Evolutionary conservation across 2,888 invertebrate genomes (phyloP), one percentile per base, ranked within the genome.

Genomic region (Heteromurus nitidus): DNA sequence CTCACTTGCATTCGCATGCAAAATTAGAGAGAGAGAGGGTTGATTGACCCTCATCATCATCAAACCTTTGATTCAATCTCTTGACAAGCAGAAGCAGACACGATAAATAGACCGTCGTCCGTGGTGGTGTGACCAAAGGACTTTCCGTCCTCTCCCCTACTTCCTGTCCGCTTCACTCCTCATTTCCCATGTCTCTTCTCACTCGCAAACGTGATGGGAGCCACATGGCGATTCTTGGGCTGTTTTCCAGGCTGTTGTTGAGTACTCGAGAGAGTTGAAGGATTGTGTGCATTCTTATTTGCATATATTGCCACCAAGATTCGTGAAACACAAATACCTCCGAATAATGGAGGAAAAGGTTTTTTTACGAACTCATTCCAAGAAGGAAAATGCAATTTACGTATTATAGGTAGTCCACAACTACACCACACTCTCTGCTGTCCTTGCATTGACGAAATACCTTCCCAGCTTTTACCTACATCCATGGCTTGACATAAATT

Each of bases 21-120:
- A 13, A 47, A 47, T 13, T 3, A 26, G 20, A 55, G 18, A 62
- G 62, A 26, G 20, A 55, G 18, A 62, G 62, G 62, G 62, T 62
- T 62, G 30, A n/a, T 62, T 62, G 62, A 62, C 62, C 62, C 62
- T 62, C 62, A 22, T n/a, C n/a, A n/a, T n/a, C n/a, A n/a, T n/a
- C 18, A 31, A 31, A 62, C 30, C 16, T 30, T 62, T 31, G 31
- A 62, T 62, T 31, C 62, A 13, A n/a, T 16, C n/a, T 30, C 62
- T 30, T 30, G 31, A 62, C 62, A 31, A 62, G 62, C 62, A 31
- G 13, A 9, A 36, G 13, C 13, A 36, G 13, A 9, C 5, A 36
- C 13, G 13, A 36, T 36, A 36, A 31, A 31, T 20, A 31, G 31
- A 62, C 1, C 30, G 53, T 53, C 20, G 20, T 31, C 2, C 47